Conservation (phyloP, 2,888 invertebrate genomes). For the Amblyjoppa proteus region DNA sequence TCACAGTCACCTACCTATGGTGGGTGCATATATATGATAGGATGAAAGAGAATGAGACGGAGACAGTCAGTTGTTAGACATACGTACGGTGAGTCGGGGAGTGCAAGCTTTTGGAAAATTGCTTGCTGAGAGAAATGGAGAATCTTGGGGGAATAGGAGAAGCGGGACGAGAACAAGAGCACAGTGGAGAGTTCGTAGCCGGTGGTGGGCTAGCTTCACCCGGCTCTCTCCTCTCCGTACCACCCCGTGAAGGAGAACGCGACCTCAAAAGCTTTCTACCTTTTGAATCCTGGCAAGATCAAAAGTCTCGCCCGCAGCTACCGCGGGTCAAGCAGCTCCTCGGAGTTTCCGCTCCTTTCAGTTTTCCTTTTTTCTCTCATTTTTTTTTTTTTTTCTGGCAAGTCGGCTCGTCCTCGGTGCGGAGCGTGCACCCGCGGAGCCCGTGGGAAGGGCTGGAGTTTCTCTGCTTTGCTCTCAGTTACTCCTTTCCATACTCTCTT, state of each 20-base stretch:
- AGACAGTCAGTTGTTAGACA: slow-evolving; percentile 33
- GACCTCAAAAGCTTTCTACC: slow-evolving; percentile 70
- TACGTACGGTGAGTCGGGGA: slow-evolving; percentile 34
- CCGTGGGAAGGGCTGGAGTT: slow-evolving; percentile 54
- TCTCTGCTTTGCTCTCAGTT: slow-evolving; percentile 30
- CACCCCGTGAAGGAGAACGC: slow-evolving; percentile 49
- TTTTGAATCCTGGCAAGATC: slow-evolving; percentile 74
- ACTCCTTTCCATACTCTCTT: slow-evolving; percentile 48
- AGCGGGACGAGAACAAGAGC: slow-evolving; percentile 57
- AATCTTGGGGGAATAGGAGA: slow-evolving; percentile 27
- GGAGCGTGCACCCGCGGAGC: slow-evolving; percentile 52
- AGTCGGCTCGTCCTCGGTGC: slow-evolving; percentile 31
- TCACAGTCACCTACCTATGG: not conserved
- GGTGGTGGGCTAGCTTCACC: slow-evolving; percentile 34
- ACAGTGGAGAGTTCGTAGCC: slow-evolving; percentile 70
- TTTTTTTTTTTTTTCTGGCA: slow-evolving; percentile 25
- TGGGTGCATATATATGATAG: not conserved
- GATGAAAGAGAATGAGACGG: slow-evolving; percentile 17
- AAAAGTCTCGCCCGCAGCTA: slow-evolving; percentile 74
- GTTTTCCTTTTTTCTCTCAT: slow-evolving; percentile 39
- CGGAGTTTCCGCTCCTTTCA: slow-evolving; percentile 39
- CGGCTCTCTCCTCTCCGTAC: slow-evolving; percentile 21
- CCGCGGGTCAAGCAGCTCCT: slow-evolving; percentile 68
- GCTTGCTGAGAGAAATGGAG: slow-evolving; percentile 53
- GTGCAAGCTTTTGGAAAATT: slow-evolving; percentile 66